Evolutionary conservation across 2,113 vertebrate species (phyloP), one percentile per base, ranked within the genome.

Genomic region (Pyrgilauda ruficollis): DNA sequence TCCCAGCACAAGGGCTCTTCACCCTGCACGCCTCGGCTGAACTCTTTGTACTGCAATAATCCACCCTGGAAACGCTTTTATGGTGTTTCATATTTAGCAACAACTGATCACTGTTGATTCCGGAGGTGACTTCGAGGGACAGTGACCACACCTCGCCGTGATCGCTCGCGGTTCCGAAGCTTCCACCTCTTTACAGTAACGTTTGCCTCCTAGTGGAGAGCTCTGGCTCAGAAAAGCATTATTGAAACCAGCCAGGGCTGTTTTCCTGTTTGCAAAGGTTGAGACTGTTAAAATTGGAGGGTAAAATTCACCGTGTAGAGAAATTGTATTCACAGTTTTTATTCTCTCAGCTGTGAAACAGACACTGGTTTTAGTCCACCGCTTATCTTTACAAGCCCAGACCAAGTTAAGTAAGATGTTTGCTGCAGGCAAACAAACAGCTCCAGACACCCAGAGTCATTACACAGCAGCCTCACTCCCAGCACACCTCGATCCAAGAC

Each of bases 11-110:
- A 23, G 19, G 10, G 35, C 30, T 26, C 35, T 37, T 26, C 13
- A 10, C 49, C 55, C 46, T 4, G 8, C 35, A 3, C 12, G 0
- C 14, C n/a, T 22, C 5, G 0, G 12, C 15, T 27, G 10, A 11
- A 16, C 67, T 44, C 53, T 23, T 37, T 4, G 17, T 5, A 0
- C n/a, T 7, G 63, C 1, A 3, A 2, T 4, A 7, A 59, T 3
- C 14, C 3, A 1, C 26, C 22, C 41, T 53, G 26, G 7, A 50
- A 53, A 47, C 0, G 14, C 16, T 79, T 53, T 24, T 18, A 4
- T 14, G 6, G 10, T 0, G 1, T 16, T 44, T 35, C 56, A 1
- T 13, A 28, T 44, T 61, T 74, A 80, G 44, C 43, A 82, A 10
- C 30, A 23, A 8, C 9, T 7, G 35, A 22, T 2, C 0, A 1